phyloP scores from a whole-genome alignment of 2,113 vertebrate species.

The Leptosomus discolor region DNA sequence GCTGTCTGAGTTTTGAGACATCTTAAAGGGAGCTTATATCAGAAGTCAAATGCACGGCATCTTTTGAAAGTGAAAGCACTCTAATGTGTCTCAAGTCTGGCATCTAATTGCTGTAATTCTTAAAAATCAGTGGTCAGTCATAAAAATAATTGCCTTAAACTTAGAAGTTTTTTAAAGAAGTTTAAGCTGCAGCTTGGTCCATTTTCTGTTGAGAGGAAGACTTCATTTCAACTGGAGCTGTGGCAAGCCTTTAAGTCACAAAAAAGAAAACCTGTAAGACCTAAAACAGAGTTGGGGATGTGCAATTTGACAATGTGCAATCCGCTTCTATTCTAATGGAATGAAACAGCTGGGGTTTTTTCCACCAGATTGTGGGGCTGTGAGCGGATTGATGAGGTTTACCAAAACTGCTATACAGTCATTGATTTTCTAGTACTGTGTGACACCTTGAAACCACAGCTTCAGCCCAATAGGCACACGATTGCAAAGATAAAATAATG shows the following conservation, averaged over 20 bases:
- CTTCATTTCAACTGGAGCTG: background rate
- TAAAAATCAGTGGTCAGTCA: background rate
- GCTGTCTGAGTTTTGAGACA: background rate
- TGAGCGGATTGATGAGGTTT: background rate
- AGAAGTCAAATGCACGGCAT: background rate
- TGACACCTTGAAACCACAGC: background rate
- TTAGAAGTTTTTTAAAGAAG: too few relatives aligned
- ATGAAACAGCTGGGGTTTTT: background rate
- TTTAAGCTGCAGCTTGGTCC: background rate
- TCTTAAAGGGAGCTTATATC: background rate
- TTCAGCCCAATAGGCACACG: background rate
- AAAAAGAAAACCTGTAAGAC: background rate
- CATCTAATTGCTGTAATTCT: background rate
- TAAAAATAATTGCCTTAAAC: background rate
- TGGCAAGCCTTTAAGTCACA: background rate
- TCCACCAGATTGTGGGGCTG: accelerated
- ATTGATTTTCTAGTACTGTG: background rate
- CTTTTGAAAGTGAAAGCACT: background rate
- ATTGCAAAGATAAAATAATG: background rate
- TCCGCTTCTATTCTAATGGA: background rate
- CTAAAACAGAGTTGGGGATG: background rate
- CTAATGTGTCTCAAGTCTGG: background rate
- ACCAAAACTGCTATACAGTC: background rate
- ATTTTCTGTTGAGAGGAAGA: background rate
- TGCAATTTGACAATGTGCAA: background rate